Evolutionary conservation across 2,797 vertebrate genomes (phyloP).

Genomic region (Pseudopleuronectes americanus): DNA sequence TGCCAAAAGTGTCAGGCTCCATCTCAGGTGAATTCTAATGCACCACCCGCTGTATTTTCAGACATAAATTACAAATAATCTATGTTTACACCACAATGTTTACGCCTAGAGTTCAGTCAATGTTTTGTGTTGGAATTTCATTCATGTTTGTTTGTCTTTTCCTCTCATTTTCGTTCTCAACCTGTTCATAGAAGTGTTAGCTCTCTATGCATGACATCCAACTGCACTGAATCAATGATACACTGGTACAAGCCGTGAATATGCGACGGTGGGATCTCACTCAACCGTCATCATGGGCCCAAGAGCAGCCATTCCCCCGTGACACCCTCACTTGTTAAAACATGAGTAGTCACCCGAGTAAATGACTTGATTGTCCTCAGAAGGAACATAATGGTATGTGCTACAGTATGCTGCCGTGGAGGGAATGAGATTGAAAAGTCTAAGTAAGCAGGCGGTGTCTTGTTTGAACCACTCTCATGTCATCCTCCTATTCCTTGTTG

Average conservation of each 20-base stretch:
- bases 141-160: too few relatives aligned
- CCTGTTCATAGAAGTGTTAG: background rate
- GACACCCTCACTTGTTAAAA: slow-evolving; percentile 33
- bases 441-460: slow-evolving; percentile 21
- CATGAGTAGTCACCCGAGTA: slow-evolving; percentile 36
- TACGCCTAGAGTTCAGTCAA: background rate
- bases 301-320: slow-evolving; percentile 23
- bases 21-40: slow-evolving; percentile 40
- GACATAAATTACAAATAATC: slow-evolving; percentile 17
- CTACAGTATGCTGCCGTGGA: slow-evolving; percentile 2
- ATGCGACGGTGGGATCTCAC: slow-evolving; percentile 17
- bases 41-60: background rate
- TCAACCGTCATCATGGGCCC: background rate
- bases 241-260: slow-evolving; percentile 20
- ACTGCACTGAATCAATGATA: slow-evolving; percentile 16
- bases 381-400: slow-evolving; percentile 32
- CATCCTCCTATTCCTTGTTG: slow-evolving; percentile 3
- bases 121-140: background rate
- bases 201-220: background rate
- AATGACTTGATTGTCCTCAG: slow-evolving; percentile 35
- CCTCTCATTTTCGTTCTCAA: too few relatives aligned
- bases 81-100: background rate
- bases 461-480: slow-evolving; percentile 12
- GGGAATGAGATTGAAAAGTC: slow-evolving; percentile 7
- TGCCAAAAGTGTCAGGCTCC: slow-evolving; percentile 53